Base-by-base conservation (phyloP, 37 sponge, comb jelly and placozoan species). In the Eunapius fragilis region DNA sequence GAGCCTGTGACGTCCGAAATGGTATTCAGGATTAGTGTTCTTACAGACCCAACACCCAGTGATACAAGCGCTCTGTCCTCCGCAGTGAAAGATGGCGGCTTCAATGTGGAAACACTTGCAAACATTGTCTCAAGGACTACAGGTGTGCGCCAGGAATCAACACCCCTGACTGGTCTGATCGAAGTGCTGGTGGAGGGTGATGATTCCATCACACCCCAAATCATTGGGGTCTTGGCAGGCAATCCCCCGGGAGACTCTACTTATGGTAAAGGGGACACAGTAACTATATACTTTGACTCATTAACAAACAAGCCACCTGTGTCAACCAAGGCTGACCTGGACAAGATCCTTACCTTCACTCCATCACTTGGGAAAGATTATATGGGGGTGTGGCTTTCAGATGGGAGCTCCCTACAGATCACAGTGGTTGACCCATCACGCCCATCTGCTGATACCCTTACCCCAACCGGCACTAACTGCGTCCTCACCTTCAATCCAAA, bases 351-450 rank as follows among this genome's bases (percentile, higher is more conserved):
- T 41, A 47, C 76, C 13, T 92, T 94, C 73, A 73, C 77, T 31
- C 95, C 97, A 12, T 45, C 85, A 12, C 83, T 94, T 30, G 97
- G 93, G 7, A 35, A 34, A 2, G 67, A 87, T 69, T 97, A 97
- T 76, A 76, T 50, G 17, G 95, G 97, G 34, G 23, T 31, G 37
- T 97, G 97, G 97, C 31, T 89, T 17, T n/a, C n/a, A n/a, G 25
- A 79, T 45, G 70, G 84, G 0, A 83, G 80, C 27, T 35, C 68
- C 23, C 72, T 97, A 12, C 74, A 84, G 31, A 90, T 97, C 35
- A 92, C 91, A 7, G 88, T 97, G 25, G 83, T 89, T 12, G 82
- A 82, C 71, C 33, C 74, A 0, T 76, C 67, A 2, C 33, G 69
- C 25, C 74, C 83, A 23, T 70, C 85, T 2, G 31, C 68, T 14